phyloP scores from a whole-genome alignment of 2,888 invertebrate species.

The Zygogramma bicolorata region DNA sequence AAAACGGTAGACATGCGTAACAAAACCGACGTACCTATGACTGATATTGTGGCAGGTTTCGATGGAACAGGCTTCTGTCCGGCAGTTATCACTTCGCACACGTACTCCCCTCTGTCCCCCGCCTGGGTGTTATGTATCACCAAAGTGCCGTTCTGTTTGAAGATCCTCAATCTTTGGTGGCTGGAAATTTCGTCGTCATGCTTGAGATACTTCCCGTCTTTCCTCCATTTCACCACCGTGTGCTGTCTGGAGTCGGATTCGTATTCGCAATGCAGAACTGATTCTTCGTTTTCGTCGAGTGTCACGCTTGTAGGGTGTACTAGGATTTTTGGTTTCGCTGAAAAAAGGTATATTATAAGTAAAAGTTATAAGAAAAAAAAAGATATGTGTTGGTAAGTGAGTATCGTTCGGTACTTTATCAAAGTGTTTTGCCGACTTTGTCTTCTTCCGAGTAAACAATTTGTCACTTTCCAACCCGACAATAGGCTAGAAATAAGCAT shows the following conservation, averaged over 20 bases:
- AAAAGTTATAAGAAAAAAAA: too few species aligned
- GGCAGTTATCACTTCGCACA: constrained; percentile 75
- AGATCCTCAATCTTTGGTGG: constrained; percentile 61
- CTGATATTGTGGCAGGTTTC: constrained; percentile 71
- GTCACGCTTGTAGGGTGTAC: constrained; percentile 71
- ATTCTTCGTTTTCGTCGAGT: constrained; percentile 76
- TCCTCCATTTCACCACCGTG: constrained; percentile 77
- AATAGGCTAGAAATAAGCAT: too few species aligned
- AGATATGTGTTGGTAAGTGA: too few species aligned
- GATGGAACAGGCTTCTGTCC: constrained; percentile 73
- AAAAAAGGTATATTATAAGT: too few species aligned
- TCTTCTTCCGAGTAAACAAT: too few species aligned
- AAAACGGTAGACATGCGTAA: too few species aligned
- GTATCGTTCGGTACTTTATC: too few species aligned
- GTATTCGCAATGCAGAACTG: constrained; percentile 75
- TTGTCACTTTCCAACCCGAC: too few species aligned
- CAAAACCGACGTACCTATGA: constrained; percentile 71
- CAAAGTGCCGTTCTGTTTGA: constrained; percentile 69
- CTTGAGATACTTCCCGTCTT: constrained; percentile 72
- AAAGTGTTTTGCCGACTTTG: too few species aligned
- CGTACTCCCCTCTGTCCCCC: constrained; percentile 75
- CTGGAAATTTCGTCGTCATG: constrained; percentile 52
- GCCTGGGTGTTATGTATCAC: constrained; percentile 68
- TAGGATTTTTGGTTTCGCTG: constrained; percentile 73
- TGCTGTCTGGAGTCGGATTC: constrained; percentile 68